These are phyloP conservation scores for Oceanodroma tethys DNA, from an alignment of 2,113 vertebrate genomes.

Conservation along the genomic window DNA sequence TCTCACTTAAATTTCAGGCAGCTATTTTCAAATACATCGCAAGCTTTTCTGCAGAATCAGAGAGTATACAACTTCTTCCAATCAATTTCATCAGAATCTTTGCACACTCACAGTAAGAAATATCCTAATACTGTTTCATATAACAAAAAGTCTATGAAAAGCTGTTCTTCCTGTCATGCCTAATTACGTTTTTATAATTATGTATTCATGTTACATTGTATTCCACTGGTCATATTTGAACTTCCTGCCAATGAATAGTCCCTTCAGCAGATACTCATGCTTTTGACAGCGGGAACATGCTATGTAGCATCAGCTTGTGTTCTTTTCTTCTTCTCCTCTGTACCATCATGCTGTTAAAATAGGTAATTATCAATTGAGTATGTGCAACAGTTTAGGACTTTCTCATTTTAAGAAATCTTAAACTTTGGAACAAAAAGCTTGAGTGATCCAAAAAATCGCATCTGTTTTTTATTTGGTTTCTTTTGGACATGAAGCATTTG, in stretches of 20 bases:
- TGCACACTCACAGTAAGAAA: conserved; percentile 83
- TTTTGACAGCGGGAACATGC: not conserved
- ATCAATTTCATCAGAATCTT: conserved; percentile 77
- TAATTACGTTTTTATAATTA: not conserved
- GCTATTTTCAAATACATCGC: conserved; percentile 86
- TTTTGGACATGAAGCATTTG: not conserved
- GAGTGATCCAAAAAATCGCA: not conserved
- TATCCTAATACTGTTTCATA: not conserved
- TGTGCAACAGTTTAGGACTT: not conserved
- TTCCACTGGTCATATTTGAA: not conserved
- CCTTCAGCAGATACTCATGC: not conserved
- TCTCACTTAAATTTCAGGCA: conserved; percentile 75
- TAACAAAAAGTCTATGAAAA: not conserved
- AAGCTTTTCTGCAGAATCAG: conserved; percentile 85
- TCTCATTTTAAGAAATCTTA: not conserved
- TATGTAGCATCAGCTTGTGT: not conserved
- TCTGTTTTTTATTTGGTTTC: not conserved
- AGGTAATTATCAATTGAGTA: not conserved
- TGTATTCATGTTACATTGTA: not conserved
- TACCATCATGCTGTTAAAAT: not conserved
- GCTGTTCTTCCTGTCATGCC: not conserved
- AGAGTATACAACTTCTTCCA: conserved; percentile 89
- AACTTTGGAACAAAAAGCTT: not conserved
- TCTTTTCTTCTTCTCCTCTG: not conserved
- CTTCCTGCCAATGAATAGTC: not conserved